Base-by-base conservation (phyloP, 1,140 invertebrate species). In the Drosophila murphyi region DNA sequence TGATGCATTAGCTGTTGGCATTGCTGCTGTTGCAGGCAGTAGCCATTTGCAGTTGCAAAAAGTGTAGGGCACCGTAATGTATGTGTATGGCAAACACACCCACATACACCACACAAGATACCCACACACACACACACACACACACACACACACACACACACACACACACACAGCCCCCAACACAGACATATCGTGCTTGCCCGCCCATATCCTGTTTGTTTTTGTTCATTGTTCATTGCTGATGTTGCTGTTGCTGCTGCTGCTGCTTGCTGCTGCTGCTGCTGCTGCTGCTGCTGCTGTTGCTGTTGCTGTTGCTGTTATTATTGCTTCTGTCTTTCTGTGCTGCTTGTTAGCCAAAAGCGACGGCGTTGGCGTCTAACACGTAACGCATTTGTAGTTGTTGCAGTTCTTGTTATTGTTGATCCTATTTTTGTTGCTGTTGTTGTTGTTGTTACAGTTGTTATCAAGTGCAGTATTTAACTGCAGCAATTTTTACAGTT, bases 191-290 rank as follows among this genome's bases (percentile, higher is more conserved):
- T 67, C 59, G 62, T 64, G 28, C 61, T 63, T 63, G 65, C 78
- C 80, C 80, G 80, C 80, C 80, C 80, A 82, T 82, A 82, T 82
- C 80, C 80, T 82, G 80, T 82, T 82, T 82, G 80, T 82, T 82
- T 82, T 82, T 82, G 80, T 69, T 51, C 55, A 47, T 47, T 39
- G 65, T 78, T 75, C 80, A 48, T 51, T 72, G 75, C 57, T 68
- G 50, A 60, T 32, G 43, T 45, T 37, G 20, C 20, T 20, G 20
- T 20, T 20, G 20, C 20, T 20, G 20, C 20, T 12, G 20, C 20
- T 20, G 20, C 20, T 20, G 55, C 35, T 8, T 51, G 39, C 57
- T 29, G 28, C 20, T 20, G 20, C 20, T 20, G 20, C 20, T 20
- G 55, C 35, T 8, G 43, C 12, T 51, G 39, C 57, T 29, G 28